Conservation (phyloP, 2,113 vertebrate species). For the Protobothrops flavoviridis region DNA sequence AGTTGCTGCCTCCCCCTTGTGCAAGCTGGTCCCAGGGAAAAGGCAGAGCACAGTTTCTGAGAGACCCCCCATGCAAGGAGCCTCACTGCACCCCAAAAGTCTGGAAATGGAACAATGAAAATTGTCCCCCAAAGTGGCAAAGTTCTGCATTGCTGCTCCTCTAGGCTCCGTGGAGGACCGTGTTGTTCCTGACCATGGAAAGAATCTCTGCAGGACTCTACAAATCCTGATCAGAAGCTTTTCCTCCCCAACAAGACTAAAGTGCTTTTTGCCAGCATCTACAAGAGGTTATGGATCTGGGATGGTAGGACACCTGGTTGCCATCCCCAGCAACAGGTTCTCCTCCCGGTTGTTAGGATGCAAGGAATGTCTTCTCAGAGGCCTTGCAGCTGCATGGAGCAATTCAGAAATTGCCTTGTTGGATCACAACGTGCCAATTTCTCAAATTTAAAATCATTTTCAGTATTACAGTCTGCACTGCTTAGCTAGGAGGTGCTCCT, state of each 20-base stretch:
- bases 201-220: background rate
- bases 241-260: background rate
- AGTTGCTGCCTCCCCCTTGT: background rate
- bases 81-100: background rate
- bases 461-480: constrained; percentile 68
- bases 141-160: background rate
- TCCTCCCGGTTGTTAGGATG: constrained; percentile 36
- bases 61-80: background rate
- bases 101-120: background rate
- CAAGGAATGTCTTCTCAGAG: constrained; percentile 34
- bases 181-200: background rate
- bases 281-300: background rate
- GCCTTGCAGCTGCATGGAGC: constrained; percentile 65
- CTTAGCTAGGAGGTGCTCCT: constrained; percentile 57
- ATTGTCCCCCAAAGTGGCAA: background rate
- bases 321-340: constrained; percentile 8
- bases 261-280: background rate
- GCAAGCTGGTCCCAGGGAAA: background rate
- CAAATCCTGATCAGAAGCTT: background rate
- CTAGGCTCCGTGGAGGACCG: background rate
- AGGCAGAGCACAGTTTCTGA: background rate
- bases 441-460: constrained; percentile 72
- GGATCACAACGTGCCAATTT: constrained; percentile 72
- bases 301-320: background rate
- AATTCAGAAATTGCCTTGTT: constrained; percentile 74